Evolutionary conservation across 2,113 vertebrate genomes (phyloP).

Genomic region (Burhinus oedicnemus): DNA sequence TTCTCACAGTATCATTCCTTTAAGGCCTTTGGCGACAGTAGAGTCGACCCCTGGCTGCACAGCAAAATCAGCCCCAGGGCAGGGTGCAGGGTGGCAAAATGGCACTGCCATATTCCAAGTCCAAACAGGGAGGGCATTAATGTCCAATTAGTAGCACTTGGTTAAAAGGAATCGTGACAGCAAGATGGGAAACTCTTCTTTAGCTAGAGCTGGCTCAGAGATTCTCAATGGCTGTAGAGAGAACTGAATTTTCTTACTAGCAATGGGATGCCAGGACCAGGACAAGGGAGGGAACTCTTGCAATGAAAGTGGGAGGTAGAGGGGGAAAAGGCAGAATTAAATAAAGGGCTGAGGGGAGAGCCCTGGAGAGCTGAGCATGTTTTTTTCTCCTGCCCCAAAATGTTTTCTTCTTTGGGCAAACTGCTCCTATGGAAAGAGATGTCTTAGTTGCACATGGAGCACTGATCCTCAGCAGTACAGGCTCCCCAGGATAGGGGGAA

Average conservation of each 20-base stretch:
- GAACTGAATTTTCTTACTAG: neutral
- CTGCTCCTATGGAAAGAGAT: neutral
- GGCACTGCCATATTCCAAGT: neutral
- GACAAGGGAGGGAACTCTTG: neutral
- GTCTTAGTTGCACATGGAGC: neutral
- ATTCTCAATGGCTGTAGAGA: neutral
- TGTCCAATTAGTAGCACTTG: neutral
- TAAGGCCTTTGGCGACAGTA: neutral
- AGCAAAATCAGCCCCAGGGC: neutral
- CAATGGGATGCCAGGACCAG: neutral
- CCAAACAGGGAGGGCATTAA: neutral
- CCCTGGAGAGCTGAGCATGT: neutral
- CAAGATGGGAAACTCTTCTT: neutral
- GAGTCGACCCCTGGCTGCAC: neutral
- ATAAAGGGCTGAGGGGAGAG: neutral
- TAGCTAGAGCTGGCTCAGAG: neutral
- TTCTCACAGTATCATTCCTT: neutral
- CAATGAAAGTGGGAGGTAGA: neutral
- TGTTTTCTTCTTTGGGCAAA: neutral
- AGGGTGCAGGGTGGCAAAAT: neutral
- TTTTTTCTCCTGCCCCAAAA: neutral
- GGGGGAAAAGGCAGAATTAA: neutral
- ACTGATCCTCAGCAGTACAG: neutral
- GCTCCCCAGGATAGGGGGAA: neutral
- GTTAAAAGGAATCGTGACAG: neutral